Percentiles rank a stretch among this genome's conserved stretches.
These are phyloP conservation scores for Bostrychus sinensis DNA, from an alignment of 2,113 vertebrate species.

Conservation along the genomic window DNA sequence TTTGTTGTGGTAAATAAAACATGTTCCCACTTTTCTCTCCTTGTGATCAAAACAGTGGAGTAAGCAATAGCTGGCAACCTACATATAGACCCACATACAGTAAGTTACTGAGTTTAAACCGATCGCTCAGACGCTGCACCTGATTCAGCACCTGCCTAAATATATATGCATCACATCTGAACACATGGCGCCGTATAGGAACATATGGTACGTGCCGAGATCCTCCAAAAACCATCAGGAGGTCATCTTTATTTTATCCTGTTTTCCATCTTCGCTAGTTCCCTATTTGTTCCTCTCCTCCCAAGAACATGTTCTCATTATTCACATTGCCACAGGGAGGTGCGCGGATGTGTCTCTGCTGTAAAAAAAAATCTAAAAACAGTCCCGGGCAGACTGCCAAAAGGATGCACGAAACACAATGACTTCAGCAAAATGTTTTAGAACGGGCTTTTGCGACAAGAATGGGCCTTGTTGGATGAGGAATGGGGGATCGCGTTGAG, in stretches of 20 bases:
- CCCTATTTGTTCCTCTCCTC: conserved; percentile 56
- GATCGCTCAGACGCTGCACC: neutral
- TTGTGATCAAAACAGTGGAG: neutral
- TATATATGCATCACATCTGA: conserved; percentile 3
- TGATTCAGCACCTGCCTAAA: conserved; percentile 10
- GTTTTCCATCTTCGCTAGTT: conserved; percentile 40
- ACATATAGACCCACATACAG: conserved; percentile 10
- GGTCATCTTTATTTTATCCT: conserved; percentile 55
- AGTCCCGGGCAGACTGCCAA: conserved; percentile 45
- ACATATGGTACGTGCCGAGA: neutral
- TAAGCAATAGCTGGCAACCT: neutral
- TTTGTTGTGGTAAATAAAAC: too few relatives aligned
- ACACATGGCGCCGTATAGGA: conserved; percentile 4
- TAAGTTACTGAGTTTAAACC: conserved; percentile 5
- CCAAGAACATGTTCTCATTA: conserved; percentile 63
- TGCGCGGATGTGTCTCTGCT: conserved; percentile 47
- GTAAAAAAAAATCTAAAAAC: conserved; percentile 46
- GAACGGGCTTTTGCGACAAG: conserved; percentile 34
- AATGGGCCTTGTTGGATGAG: neutral
- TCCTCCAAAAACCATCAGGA: conserved; percentile 30
- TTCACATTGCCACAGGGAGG: conserved; percentile 53
- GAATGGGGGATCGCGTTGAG: neutral
- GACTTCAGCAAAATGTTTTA: conserved; percentile 48
- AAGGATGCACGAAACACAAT: conserved; percentile 38
- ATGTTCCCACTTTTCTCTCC: neutral